Conservation (phyloP, 2,888 invertebrate genomes). For the Archips crataeganus region DNA sequence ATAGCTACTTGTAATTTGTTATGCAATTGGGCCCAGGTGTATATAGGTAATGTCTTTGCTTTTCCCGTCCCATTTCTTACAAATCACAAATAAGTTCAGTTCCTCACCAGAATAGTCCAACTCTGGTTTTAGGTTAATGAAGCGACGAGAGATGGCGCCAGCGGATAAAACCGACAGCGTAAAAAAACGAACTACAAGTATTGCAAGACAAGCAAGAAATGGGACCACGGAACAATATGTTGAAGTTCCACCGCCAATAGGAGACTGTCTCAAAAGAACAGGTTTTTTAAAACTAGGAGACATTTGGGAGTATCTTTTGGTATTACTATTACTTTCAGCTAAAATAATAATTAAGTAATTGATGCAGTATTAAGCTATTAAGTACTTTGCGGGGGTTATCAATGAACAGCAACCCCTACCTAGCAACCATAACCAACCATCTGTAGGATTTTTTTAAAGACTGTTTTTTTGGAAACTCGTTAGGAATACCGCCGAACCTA, state of each 20-base stretch:
- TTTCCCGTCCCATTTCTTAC: not conserved
- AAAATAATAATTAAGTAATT: too few relatives aligned
- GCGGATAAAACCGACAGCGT: constrained; percentile 21
- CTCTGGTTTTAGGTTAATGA: constrained; percentile 59
- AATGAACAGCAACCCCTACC: too few relatives aligned
- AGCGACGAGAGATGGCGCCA: constrained; percentile 46
- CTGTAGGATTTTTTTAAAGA: too few relatives aligned
- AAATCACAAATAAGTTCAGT: not conserved
- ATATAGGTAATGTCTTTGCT: too few relatives aligned
- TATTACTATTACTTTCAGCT: too few relatives aligned
- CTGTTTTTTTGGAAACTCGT: too few relatives aligned
- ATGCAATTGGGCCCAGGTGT: too few relatives aligned
- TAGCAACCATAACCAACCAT: too few relatives aligned
- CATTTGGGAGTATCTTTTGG: not conserved
- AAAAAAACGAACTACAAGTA: constrained; percentile 34
- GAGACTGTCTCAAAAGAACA: constrained; percentile 1
- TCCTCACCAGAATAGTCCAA: not conserved
- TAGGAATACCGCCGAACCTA: too few relatives aligned
- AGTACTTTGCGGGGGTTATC: too few relatives aligned
- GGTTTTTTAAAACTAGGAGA: not conserved
- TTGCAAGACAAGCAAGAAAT: constrained; percentile 38
- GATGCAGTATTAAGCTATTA: too few relatives aligned
- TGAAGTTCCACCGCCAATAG: constrained; percentile 6
- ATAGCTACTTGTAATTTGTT: too few relatives aligned
- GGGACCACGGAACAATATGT: constrained; percentile 32